Base-by-base conservation (phyloP, 2,113 vertebrate genomes). In the Irena cyanogastra region DNA sequence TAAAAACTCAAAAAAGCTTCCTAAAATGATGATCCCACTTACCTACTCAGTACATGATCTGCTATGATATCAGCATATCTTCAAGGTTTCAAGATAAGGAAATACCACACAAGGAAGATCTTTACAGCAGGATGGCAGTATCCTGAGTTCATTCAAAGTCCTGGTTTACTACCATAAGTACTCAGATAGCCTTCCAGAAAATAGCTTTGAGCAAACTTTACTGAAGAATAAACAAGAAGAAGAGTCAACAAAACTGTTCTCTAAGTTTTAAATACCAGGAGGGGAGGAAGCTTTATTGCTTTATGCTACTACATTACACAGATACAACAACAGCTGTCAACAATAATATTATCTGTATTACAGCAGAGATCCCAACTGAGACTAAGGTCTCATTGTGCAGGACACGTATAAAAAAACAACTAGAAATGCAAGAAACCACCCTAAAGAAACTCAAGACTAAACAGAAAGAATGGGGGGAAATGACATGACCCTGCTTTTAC, bases 251-350 rank as follows among this genome's bases (percentile, higher is more conserved):
- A 94, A 93, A 96, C 64, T 64, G 44, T 92, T 93, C 85, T 68
- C 63, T 87, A 88, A 87, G 72, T 96, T 96, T 94, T 78, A 93
- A 96, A 89, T 94, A 83, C 56, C 60, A 78, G 72, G 76, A 94
- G 64, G 64, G 88, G 45, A 94, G 74, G 93, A 84, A 92, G 79
- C 60, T 96, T 93, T 96, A 96, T 96, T 90, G 60, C 90, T 96
- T 95, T 94, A 92, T 52, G 92, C 96, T 96, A 94, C 92, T 92
- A 88, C 90, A 93, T 96, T 97, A 95, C 94, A 90, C 95, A 96
- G 93, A 88, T 92, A 96, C 90, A 97, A 90, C 89, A 93, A 89
- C 85, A 93, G 76, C 83, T 93, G 88, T 96, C 95, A 94, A 95
- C 92, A 95, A 92, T 86, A 97, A 93, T 94, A 93, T 88, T 92